Percentiles rank a stretch among this genome's conserved stretches.
phyloP scores from a whole-genome alignment of 2,113 vertebrate genomes.

The Stictonetta naevosa region DNA sequence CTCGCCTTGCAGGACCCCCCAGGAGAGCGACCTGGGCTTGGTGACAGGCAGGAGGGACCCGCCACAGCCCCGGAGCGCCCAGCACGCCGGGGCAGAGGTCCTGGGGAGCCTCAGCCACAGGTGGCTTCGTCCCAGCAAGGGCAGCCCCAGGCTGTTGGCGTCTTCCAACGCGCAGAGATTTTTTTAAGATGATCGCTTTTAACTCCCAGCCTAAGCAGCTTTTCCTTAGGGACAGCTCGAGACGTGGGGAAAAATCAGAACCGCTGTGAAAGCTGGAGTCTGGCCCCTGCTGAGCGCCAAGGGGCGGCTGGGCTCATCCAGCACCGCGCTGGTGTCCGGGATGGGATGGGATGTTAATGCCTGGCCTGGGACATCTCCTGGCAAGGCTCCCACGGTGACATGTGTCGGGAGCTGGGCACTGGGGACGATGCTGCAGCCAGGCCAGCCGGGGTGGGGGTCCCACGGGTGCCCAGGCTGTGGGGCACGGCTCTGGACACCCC shows the following conservation, averaged over 20 bases:
- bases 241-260: neutral
- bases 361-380: neutral
- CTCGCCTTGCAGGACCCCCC: too few relatives aligned
- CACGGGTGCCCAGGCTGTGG: neutral
- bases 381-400: accelerated
- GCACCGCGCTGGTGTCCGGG: neutral
- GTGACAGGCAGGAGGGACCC: neutral
- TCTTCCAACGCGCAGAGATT: neutral
- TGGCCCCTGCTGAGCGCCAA: neutral
- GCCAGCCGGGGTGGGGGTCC: neutral
- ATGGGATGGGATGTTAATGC: too few relatives aligned
- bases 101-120: neutral
- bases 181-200: slow-evolving; percentile 21
- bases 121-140: neutral
- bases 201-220: slow-evolving; percentile 48
- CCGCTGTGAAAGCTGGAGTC: neutral
- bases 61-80: neutral
- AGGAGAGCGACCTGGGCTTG: too few relatives aligned
- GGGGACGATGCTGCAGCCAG: neutral
- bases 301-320: too few relatives aligned
- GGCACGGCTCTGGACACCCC: neutral
- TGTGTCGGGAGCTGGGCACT: accelerated
- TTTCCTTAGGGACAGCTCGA: slow-evolving; percentile 29
- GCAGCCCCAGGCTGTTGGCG: accelerated
- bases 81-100: accelerated